Conservation (phyloP, 1,140 invertebrate genomes). For the Thaumetopoea pityocampa region DNA sequence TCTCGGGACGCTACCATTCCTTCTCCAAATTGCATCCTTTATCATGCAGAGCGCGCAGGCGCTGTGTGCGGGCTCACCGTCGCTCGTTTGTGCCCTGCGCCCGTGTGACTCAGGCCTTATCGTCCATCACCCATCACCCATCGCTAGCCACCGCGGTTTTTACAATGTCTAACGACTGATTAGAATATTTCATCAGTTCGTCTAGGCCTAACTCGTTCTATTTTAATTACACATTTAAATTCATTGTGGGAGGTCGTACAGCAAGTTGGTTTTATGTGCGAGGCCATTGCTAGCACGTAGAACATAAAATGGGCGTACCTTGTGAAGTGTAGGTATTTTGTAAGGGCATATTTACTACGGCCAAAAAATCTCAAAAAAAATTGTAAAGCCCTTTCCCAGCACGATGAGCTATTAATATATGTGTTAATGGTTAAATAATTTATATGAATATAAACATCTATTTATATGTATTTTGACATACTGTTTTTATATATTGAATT, state of each 20-base stretch:
- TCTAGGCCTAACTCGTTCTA: slow-evolving; percentile 26
- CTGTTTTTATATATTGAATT: no score
- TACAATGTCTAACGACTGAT: slow-evolving; percentile 54
- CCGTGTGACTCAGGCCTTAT: slow-evolving; percentile 55
- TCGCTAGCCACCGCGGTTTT: slow-evolving; percentile 33
- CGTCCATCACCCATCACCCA: slow-evolving; percentile 51
- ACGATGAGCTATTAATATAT: no score
- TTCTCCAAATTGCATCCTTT: slow-evolving; percentile 72
- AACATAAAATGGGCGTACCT: no score
- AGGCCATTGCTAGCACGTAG: not conserved
- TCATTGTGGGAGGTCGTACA: slow-evolving; percentile 27
- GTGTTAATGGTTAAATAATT: no score
- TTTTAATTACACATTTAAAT: slow-evolving; percentile 46
- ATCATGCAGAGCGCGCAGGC: slow-evolving; percentile 69
- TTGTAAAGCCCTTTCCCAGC: no score
- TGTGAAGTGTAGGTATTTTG: no score
- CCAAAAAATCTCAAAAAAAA: no score
- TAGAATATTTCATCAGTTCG: slow-evolving; percentile 63
- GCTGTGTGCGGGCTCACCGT: slow-evolving; percentile 60
- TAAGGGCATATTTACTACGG: no score
- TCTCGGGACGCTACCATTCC: slow-evolving; percentile 67
- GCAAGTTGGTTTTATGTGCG: slow-evolving; percentile 12
- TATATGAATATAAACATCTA: no score
- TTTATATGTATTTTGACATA: no score
- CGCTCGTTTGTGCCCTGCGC: slow-evolving; percentile 44